Conservation (phyloP, 2,113 vertebrate species). For the Peromyscus polionotus region DNA sequence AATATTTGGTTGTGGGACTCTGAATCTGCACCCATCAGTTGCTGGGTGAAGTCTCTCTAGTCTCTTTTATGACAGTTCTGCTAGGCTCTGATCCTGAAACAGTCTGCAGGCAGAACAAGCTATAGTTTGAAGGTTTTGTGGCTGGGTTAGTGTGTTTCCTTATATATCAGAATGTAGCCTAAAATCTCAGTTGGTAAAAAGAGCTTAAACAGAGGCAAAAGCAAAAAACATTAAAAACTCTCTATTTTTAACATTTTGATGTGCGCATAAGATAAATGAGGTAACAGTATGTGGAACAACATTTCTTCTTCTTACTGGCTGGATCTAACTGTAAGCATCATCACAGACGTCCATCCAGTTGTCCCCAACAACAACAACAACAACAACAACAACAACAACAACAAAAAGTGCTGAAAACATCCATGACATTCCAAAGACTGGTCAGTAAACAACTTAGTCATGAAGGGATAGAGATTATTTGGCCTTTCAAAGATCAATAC, state of each 20-base stretch:
- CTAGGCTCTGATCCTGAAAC: too few species aligned
- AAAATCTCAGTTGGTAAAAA: neutral
- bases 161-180: neutral
- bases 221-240: neutral
- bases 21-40: too few species aligned
- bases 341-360: neutral
- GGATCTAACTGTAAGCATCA: neutral
- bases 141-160: neutral
- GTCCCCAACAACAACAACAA: neutral
- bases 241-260: constrained; percentile 27
- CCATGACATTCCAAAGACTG: neutral
- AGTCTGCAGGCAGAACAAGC: too few species aligned
- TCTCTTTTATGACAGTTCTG: too few species aligned
- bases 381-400: neutral
- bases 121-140: too few species aligned
- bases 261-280: neutral
- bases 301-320: neutral
- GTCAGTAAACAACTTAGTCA: neutral
- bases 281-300: neutral
- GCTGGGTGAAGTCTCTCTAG: too few species aligned
- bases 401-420: neutral
- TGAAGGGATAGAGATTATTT: neutral
- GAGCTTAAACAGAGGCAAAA: neutral
- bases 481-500: neutral
- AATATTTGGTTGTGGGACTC: too few species aligned